Base-by-base conservation (phyloP, 2,113 vertebrate species). In the Pavo muticus region DNA sequence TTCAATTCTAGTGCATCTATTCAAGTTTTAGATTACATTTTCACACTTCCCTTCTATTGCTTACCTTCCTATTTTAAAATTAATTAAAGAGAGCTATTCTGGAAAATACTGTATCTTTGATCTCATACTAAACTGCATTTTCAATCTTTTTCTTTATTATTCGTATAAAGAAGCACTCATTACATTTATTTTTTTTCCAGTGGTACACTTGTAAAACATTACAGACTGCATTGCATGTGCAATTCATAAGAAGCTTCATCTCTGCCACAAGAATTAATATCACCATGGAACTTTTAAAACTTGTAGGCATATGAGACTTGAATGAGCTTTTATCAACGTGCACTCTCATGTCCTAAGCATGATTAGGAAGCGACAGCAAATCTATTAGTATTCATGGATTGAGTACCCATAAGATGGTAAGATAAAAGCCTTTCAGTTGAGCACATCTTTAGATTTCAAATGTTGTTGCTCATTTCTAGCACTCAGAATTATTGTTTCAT, bases 321-420 rank as follows among this genome's bases (percentile, higher is more conserved):
- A 50, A 48, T 14, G 52, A 39, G 64, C 74, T 95, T 95, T 93
- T 77, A 93, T 91, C 87, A 88, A 16, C 14, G n/a, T 82, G 65
- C 3, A 1, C 57, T 91, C 88, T 92, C 78, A 86, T 88, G 93
- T 95, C 54, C 87, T 96, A 90, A 95, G 82, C 91, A 94, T 87
- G 91, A 97, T 89, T 94, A 94, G 95, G 91, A 94, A 97, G 94
- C 42, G 73, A 75, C 4, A 89, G 87, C 91, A 95, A 79, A 78
- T 42, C 73, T 92, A 60, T 96, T 85, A 93, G 82, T 78, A 90
- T 93, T 95, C 78, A 93, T 24, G 77, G 73, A 69, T 47, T 10
- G 9, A 54, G 72, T 65, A 68, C 71, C 59, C 71, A n/a, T 64
- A 94, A 88, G 79, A 95, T 65, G 69, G 39, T 47, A 87, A 73